Base-by-base conservation (phyloP, 1,140 invertebrate species). In the Campoletis sonorensis region DNA sequence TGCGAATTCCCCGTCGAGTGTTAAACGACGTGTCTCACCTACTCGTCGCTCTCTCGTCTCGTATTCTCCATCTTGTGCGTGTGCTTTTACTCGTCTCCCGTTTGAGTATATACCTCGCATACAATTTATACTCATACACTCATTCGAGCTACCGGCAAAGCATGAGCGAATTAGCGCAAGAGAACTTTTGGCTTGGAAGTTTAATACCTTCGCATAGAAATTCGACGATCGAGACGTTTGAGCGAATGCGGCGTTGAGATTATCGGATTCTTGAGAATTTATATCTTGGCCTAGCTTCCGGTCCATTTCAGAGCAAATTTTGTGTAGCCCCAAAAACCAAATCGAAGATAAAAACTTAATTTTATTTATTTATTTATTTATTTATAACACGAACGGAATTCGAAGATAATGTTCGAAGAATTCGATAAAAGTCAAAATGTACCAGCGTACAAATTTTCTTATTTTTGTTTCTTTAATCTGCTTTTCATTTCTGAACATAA, bases 1-100 rank as follows among this genome's bases (percentile, higher is more conserved):
- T 88, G 87, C 84, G 88, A 89, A 90, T 86, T 88, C 88, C 83
- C 81, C 85, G 76, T 82, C 83, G 61, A 84, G 81, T 82, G 77
- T 78, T 81, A 83, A 81, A 85, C 79, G 79, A 85, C 83, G 79
- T 81, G 71, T 82, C 30, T 40, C 72, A 51, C 37, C 40, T 23
- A 73, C 40, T 73, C 70, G 77, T 70, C n/a, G 3, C 78, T 78
- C 40, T 18, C 61, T 64, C 61, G 21, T 26, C 61, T 64, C 23
- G 27, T 67, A 73, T 80, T 73, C 40, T 64, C 40, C 64, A 71
- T 58, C 68, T 68, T 16, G 64, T 11, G 33, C 51, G 30, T 64
- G 26, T 64, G 26, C 37, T 79, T 78, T 70, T 73, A 68, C 61
- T 40, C 30, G 68, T 64, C 51, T 61, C n/a, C n/a, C 26, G 72